A percentile compares a stretch with the other conserved stretches of the same genome.
Evolutionary conservation across 2,888 invertebrate species (phyloP).

Genomic region (Xanthia icteritia): DNA sequence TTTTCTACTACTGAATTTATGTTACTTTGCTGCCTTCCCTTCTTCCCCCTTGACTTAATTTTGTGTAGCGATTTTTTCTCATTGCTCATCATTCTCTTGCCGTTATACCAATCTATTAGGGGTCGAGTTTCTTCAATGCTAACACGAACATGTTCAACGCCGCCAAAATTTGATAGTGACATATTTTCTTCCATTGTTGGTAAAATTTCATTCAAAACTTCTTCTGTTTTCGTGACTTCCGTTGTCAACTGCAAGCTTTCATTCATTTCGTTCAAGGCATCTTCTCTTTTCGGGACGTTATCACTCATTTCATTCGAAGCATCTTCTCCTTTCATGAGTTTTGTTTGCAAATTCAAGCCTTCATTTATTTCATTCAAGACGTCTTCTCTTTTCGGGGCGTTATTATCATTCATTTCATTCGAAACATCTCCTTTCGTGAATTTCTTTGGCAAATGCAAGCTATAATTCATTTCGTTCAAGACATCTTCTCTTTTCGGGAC

Average conservation of each 20-base stretch:
- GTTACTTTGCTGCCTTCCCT: slow-evolving; percentile 10
- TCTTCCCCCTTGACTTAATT: slow-evolving; percentile 11
- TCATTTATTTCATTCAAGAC: neutral
- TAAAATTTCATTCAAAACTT: neutral
- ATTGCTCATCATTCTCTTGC: neutral
- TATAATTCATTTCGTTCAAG: neutral
- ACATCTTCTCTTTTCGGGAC: neutral
- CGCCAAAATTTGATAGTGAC: slow-evolving; percentile 19
- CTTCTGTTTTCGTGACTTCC: too few relatives aligned
- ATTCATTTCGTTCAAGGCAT: too few relatives aligned
- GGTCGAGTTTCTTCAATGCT: slow-evolving; percentile 1
- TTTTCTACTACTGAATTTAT: neutral
- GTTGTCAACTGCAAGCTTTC: too few relatives aligned
- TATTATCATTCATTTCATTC: too few relatives aligned
- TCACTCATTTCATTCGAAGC: too few relatives aligned
- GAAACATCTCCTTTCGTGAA: too few relatives aligned
- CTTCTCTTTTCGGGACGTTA: too few relatives aligned
- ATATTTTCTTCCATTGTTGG: neutral
- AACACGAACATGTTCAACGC: neutral
- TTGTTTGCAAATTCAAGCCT: too few relatives aligned
- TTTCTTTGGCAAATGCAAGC: neutral
- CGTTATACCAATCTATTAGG: neutral
- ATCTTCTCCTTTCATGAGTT: too few relatives aligned
- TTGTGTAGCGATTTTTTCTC: neutral
- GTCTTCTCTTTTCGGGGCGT: neutral